Evolutionary conservation across 2,797 vertebrate species (phyloP).

Genomic region (Spinibarbus caldwelli): DNA sequence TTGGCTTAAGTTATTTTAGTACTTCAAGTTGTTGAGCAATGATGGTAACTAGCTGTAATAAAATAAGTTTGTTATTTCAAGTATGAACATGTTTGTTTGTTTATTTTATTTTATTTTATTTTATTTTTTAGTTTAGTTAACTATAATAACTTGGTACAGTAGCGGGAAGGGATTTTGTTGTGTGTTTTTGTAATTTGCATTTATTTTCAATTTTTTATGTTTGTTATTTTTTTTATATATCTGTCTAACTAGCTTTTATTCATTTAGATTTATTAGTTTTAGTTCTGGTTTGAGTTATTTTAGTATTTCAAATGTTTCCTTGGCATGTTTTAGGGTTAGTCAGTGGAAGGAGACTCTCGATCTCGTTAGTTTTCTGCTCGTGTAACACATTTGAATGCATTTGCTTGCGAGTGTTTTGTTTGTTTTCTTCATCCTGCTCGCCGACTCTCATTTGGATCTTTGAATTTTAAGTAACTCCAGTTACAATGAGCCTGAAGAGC

Average conservation of each 20-base stretch:
- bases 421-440: slow-evolving; percentile 5
- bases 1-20: background rate
- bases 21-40: background rate
- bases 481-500: slow-evolving; percentile 10
- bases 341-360: background rate
- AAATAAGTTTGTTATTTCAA: background rate
- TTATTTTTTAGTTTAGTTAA: background rate
- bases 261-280: background rate
- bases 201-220: too few species aligned
- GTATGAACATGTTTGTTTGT: too few species aligned
- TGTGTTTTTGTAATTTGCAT: too few species aligned
- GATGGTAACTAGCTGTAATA: background rate
- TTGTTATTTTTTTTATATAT: too few species aligned
- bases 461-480: slow-evolving; percentile 33
- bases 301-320: background rate
- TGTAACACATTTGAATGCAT: slow-evolving; percentile 23
- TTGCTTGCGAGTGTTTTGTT: slow-evolving; percentile 32
- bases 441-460: slow-evolving; percentile 1
- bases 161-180: too few species aligned
- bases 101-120: too few species aligned
- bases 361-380: background rate
- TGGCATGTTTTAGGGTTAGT: background rate
- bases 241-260: background rate
- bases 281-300: background rate
- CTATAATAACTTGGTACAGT: too few species aligned